A percentile compares a stretch with the other conserved stretches of the same genome.
These are phyloP conservation scores for Rhegmatorhina hoffmannsi DNA, from an alignment of 2,113 vertebrate genomes.

Conservation along the genomic window DNA sequence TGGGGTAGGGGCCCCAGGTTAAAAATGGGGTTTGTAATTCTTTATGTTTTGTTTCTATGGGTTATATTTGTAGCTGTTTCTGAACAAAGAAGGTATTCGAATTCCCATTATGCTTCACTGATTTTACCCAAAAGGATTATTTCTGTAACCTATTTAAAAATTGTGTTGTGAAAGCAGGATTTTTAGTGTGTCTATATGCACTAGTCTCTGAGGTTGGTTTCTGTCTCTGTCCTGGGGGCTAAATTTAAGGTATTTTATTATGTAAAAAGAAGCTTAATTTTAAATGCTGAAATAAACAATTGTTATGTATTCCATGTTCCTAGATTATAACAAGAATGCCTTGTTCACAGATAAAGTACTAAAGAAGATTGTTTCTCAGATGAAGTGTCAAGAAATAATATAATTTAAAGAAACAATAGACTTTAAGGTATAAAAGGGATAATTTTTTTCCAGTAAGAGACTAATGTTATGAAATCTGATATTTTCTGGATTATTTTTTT, in stretches of 20 bases:
- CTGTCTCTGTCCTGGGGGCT: not conserved
- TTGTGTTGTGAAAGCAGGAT: not conserved
- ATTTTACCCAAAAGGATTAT: not conserved
- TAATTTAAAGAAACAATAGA: not conserved
- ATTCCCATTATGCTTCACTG: not conserved
- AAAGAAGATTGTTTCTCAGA: not conserved
- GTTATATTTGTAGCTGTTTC: not conserved
- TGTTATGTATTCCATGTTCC: not conserved
- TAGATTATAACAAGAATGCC: not conserved
- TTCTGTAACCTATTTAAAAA: not conserved
- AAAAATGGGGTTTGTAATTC: not conserved
- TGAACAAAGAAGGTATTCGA: not conserved
- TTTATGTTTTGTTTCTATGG: not conserved
- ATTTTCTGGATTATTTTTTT: not conserved
- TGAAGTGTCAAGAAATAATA: not conserved
- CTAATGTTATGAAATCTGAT: not conserved
- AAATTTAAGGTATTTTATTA: slow-evolving; percentile 8
- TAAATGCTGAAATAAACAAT: slow-evolving; percentile 3
- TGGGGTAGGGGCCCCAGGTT: fast-evolving
- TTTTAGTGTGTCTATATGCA: not conserved
- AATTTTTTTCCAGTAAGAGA: not conserved
- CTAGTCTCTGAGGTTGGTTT: not conserved
- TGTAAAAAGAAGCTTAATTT: slow-evolving; percentile 34
- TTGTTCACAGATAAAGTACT: not conserved
- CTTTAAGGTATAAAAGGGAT: not conserved